Conservation (phyloP, 2,797 vertebrate species). For the Arctocebus calabarensis region DNA sequence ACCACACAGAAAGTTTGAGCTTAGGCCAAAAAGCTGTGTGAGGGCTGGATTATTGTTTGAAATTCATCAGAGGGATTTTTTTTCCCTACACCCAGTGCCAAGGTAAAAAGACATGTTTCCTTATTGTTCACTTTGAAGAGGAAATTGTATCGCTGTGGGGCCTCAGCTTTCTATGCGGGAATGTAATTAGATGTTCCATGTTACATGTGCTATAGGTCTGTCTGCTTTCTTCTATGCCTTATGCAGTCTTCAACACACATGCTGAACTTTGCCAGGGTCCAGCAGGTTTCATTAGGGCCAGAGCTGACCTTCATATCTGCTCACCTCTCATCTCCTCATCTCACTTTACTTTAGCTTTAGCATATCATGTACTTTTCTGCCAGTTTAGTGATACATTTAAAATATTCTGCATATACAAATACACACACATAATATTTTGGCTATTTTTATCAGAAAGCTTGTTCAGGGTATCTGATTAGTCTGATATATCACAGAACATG, state of each 20-base stretch:
- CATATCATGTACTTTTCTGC: neutral
- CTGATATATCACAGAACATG: neutral
- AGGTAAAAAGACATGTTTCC: conserved; percentile 18
- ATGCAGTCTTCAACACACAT: neutral
- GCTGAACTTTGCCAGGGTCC: neutral
- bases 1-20: conserved; percentile 47
- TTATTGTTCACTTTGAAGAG: neutral
- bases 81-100: neutral
- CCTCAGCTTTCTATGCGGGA: neutral
- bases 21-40: neutral
- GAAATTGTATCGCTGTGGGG: neutral
- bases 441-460: neutral
- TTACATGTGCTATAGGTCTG: neutral
- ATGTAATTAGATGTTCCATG: neutral
- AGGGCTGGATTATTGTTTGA: neutral
- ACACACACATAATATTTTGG: neutral
- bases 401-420: neutral
- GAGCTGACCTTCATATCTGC: neutral
- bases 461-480: neutral
- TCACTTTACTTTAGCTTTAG: conserved; percentile 20
- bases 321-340: neutral
- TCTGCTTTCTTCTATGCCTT: neutral
- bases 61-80: neutral
- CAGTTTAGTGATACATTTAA: neutral
- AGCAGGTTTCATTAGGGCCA: neutral